Base-by-base conservation (phyloP, 2,113 vertebrate genomes). In the Kobus ellipsiprymnus region DNA sequence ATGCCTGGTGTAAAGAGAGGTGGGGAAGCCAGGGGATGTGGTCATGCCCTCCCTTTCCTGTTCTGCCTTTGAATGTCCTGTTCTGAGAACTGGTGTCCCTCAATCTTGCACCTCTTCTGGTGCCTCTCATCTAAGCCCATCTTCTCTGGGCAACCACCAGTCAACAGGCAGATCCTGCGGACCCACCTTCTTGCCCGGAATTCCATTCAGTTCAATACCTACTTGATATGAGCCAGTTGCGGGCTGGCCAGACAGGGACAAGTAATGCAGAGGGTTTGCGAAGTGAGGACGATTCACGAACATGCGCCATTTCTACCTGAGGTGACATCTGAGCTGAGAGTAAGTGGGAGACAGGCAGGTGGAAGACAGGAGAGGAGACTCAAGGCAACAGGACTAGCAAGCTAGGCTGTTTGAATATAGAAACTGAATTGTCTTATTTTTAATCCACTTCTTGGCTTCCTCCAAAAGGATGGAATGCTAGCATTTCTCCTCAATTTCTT, bases 11-110 rank as follows among this genome's bases (percentile, higher is more conserved):
- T 12, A 71, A 59, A 54, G 0, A 12, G 11, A 17, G 12, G 21
- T 11, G 6, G 54, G 12, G 13, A 90, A 15, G 40, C n/a, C 77
- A 29, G 33, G 6, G 5, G 50, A 33, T 9, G 2, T 0, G 4
- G 12, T 44, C 59, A 29, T 27, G 29, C 48, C 77, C 17, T 30
- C 74, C 30, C 14, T 40, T 50, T 67, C 50, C n/a, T 8, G 50
- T 36, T 67, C 62, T n/a, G 33, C 19, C 14, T 85, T 86, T 80
- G 33, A 50, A 14, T 10, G 12, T 71, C 30, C 55, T 91, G 2
- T 23, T 78, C 62, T 36, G 54, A 89, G 44, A 71, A 40, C 7
- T 2, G 4, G 17, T 33, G 60, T 27, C 17, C 50, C 6, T 46
- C 16, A 7, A 0, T 64, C 84, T 13, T 17, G 19, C 7, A 5